Evolutionary conservation across 1,140 invertebrate species (phyloP), one percentile per base, ranked within the genome.

Genomic region (Drosophila bifasciata): DNA sequence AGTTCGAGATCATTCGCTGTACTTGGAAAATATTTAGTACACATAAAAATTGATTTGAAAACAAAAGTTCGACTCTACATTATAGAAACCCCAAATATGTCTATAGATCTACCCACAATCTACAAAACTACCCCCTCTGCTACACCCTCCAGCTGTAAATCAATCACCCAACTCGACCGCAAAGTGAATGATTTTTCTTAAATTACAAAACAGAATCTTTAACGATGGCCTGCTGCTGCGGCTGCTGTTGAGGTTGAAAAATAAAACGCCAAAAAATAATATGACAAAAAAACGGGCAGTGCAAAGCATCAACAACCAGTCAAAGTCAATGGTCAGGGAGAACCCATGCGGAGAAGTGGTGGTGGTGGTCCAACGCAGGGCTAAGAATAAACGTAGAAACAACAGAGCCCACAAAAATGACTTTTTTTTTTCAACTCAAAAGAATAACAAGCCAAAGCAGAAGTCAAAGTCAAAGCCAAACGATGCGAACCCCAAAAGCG

Each of bases 341-440:
- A 2, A 17, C 1, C 5, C 9, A 6, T 21, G 8, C 16, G 28
- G 46, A 40, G 58, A 32, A 23, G 25, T 36, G 9, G 39, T 23
- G 9, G 39, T 23, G 45, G 41, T 19, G 45, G 49, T 19, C 45
- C 25, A 41, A 52, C 45, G 48, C 19, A 25, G 51, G 68, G 71
- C 61, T 48, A 58, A 74, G 71, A 74, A 66, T 75, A 75, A 66
- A 53, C 70, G 53, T 49, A 68, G 45, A 50, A 76, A 81, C 53
- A 86, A 70, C 72, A 76, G 80, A 79, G 72, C 64, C 80, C 80
- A 76, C 79, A 85, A 73, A 76, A 86, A 76, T 80, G 76, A 84
- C 76, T 85, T 80, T 36, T 86, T 48, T 85, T 80, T 36, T 86
- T 48, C 45, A 73, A 55, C 56, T n/a, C 77, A 71, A 68, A 84